phyloP scores from a whole-genome alignment of 2,888 invertebrate species.

The Nephrocerus scutellatus region DNA sequence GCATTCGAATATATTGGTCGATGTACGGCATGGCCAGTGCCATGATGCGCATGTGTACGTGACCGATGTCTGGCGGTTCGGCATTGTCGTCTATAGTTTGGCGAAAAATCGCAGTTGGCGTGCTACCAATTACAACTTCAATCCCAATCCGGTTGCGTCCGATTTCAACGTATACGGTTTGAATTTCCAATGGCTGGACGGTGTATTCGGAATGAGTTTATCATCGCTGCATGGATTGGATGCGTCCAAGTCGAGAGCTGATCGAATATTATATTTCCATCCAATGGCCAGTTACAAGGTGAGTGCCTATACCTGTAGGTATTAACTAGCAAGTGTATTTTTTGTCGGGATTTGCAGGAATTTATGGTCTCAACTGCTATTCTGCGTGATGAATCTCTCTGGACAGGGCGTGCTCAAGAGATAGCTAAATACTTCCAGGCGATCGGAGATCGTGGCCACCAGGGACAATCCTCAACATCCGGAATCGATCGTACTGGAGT shows the following conservation, averaged over 20 bases:
- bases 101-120: constrained; percentile 42
- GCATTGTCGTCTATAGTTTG: constrained; percentile 45
- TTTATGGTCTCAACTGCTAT: constrained; percentile 64
- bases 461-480: constrained; percentile 67
- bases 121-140: constrained; percentile 40
- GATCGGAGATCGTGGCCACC: constrained; percentile 51
- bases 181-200: constrained; percentile 76
- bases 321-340: constrained; percentile 1
- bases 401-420: constrained; percentile 39
- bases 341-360: constrained; percentile 46
- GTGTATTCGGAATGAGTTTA: constrained; percentile 67
- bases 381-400: constrained; percentile 55
- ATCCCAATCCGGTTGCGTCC: constrained; percentile 51
- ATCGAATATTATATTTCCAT: constrained; percentile 68
- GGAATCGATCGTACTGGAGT: constrained; percentile 62
- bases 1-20: constrained; percentile 52
- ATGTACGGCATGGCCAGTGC: constrained; percentile 52
- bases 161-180: constrained; percentile 67
- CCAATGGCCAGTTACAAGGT: constrained; percentile 70
- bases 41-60: constrained; percentile 56
- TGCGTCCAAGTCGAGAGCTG: too few species aligned
- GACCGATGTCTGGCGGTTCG: constrained; percentile 60
- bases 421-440: constrained; percentile 35
- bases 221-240: constrained; percentile 50
- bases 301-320: constrained; percentile 5